These are phyloP conservation scores for Columbina picui DNA, from an alignment of 2,113 vertebrate genomes.

Conservation along the genomic window DNA sequence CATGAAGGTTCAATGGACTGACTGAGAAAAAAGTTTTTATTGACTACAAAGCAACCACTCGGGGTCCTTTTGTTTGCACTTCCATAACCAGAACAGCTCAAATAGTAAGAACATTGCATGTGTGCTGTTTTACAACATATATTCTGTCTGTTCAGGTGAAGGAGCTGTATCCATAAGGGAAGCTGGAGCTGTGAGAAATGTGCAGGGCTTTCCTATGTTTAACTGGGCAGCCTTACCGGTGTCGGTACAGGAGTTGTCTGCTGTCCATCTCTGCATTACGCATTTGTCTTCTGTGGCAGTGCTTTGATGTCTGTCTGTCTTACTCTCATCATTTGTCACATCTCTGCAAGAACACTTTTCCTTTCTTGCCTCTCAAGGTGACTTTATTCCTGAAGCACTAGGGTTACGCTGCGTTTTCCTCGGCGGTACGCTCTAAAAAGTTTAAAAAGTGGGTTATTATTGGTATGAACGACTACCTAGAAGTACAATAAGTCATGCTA, in stretches of 20 bases:
- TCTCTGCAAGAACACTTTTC: not conserved
- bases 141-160: not conserved
- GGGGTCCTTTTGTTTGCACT: not conserved
- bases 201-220: not conserved
- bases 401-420: not conserved
- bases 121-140: not conserved
- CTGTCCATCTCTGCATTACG: not conserved
- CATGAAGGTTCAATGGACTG: not conserved
- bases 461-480: not conserved
- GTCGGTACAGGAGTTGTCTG: not conserved
- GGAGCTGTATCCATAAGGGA: not conserved
- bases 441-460: not conserved
- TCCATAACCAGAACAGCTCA: not conserved
- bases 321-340: not conserved
- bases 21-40: not conserved
- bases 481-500: not conserved
- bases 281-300: not conserved
- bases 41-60: conserved; percentile 9
- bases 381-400: not conserved
- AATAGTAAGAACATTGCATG: not conserved
- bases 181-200: not conserved
- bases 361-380: not conserved
- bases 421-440: not conserved
- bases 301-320: not conserved
- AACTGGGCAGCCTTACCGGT: not conserved